Base-by-base conservation (phyloP, 2,113 vertebrate genomes). In the Capreolus pygargus region DNA sequence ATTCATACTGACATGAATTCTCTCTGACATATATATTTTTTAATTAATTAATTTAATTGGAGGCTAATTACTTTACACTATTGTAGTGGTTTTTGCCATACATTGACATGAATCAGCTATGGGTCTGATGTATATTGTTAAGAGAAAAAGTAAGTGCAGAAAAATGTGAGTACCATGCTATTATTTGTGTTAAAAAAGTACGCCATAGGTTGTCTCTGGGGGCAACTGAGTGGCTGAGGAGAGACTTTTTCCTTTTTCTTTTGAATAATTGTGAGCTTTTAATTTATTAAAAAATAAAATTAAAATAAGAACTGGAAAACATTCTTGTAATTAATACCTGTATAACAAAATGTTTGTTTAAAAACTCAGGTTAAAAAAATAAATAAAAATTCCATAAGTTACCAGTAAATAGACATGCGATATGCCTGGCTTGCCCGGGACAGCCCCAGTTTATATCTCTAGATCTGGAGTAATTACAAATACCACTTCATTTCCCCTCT, bases 211-310 rank as follows among this genome's bases (percentile, higher is more conserved):
- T 76, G 54, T 27, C 45, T 92, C 55, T 82, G 21, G 27, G 36
- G 3, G 10, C 36, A 52, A 64, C 6, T 64, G 36, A 79, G 16
- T 57, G 74, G 8, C n/a, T 60, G 28, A 95, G 61, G 50, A 43
- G 33, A 28, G 11, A 70, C 15, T 82, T 93, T 57, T n/a, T 10
- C 47, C 6, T 87, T 16, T 90, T 95, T 57, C n/a, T 96, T 97
- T 67, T 81, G 74, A 74, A 76, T 64, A 81, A 87, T 87, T 10
- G 21, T 91, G 60, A 93, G 76, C 28, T 82, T 94, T 74, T 54
- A 70, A 92, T 91, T n/a, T 83, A 70, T 67, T 93, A 94, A 30
- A 30, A 91, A 90, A 50, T 30, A 61, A 96, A 76, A 61, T 67
- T n/a, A 61, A 96, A 76, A 50, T 88, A 27, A 88, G 92, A 95